phyloP scores from a whole-genome alignment of 2,797 vertebrate genomes.

The Thamnophis elegans region DNA sequence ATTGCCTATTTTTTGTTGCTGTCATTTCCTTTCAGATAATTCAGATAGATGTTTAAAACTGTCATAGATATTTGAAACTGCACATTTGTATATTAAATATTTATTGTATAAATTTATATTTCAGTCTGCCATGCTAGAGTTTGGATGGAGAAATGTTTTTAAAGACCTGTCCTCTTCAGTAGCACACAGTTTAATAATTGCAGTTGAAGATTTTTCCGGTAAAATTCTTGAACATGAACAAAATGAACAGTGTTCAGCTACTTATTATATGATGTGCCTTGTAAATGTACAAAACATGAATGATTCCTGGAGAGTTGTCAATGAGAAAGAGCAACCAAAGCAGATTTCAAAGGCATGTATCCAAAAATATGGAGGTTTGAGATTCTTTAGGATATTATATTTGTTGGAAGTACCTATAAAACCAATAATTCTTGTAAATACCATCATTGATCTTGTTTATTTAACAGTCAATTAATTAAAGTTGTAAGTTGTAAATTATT shows the following conservation, averaged over 20 bases:
- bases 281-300: conserved; percentile 66
- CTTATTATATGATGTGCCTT: conserved; percentile 64
- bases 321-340: conserved; percentile 82
- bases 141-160: conserved; percentile 89
- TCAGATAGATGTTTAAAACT: neutral
- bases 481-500: neutral
- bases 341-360: conserved; percentile 86
- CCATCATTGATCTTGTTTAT: neutral
- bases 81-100: conserved; percentile 29
- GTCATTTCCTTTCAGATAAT: neutral
- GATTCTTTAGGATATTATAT: conserved; percentile 43
- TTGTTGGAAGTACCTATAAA: conserved; percentile 61
- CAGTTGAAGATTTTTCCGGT: conserved; percentile 81
- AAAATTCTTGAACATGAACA: conserved; percentile 84
- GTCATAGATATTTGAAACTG: neutral
- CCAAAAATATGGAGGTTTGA: conserved; percentile 54
- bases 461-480: neutral
- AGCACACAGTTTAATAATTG: conserved; percentile 82
- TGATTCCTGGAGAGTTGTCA: conserved; percentile 64
- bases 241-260: conserved; percentile 69
- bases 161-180: conserved; percentile 80
- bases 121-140: conserved; percentile 79
- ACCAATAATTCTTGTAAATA: conserved; percentile 46
- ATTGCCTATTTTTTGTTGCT: neutral
- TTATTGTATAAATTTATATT: conserved; percentile 61